A percentile compares a stretch with the other conserved stretches of the same genome.
Evolutionary conservation across 1,140 invertebrate species (phyloP).

Genomic region (Anadara kagoshimensis): DNA sequence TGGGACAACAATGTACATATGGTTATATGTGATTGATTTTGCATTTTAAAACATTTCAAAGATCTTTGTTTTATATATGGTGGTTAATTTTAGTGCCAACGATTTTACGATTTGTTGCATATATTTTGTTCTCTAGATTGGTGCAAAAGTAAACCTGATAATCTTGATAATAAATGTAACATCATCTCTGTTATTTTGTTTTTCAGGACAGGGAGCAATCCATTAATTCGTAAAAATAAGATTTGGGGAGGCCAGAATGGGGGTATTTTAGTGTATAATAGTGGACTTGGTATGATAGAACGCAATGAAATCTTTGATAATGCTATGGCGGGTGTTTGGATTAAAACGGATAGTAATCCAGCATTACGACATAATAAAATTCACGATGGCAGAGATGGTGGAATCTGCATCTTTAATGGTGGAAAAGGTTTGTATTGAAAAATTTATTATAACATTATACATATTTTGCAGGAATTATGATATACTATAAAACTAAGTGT

Average conservation of each 20-base stretch:
- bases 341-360: conserved; percentile 97
- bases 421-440: conserved; percentile 85
- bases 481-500: no score
- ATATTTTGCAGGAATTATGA: no score
- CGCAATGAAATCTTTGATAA: conserved; percentile 99
- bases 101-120: no score
- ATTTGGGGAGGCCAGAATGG: conserved; percentile 99
- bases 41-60: no score
- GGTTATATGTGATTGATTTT: no score
- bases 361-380: conserved; percentile 93
- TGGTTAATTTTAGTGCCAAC: no score
- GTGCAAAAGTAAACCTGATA: no score
- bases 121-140: no score
- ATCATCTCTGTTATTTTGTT: conserved; percentile 17
- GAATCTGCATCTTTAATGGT: conserved; percentile 99
- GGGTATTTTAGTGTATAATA: conserved; percentile 99
- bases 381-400: conserved; percentile 97
- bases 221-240: conserved; percentile 97
- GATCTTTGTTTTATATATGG: no score
- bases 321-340: conserved; percentile 99
- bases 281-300: conserved; percentile 89
- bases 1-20: no score
- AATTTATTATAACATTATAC: neutral
- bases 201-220: conserved; percentile 95
- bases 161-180: no score